A percentile compares a stretch with the other conserved stretches of the same genome.
Conservation (phyloP, 2,888 invertebrate genomes). For the Ditylenchus weischeri region DNA sequence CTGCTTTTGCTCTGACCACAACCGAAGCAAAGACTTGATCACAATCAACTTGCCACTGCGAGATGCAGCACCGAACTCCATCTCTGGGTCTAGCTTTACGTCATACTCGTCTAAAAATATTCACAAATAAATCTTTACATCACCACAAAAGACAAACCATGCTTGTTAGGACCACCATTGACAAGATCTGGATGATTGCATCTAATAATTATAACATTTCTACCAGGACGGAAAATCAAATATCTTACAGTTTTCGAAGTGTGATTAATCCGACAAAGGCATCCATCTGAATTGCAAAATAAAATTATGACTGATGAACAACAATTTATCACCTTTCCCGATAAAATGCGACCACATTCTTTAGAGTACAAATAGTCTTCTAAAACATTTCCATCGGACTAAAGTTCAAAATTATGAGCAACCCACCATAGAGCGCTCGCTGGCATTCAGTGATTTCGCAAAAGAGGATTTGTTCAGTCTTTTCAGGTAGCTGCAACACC, state of each 20-base stretch:
- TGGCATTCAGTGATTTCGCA: conserved; percentile 84
- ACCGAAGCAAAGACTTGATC: conserved; percentile 76
- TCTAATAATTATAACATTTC: too few species aligned
- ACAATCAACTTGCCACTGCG: conserved; percentile 88
- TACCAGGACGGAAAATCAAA: too few species aligned
- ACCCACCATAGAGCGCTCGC: conserved; percentile 69
- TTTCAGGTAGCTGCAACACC: conserved; percentile 76
- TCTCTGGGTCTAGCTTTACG: conserved; percentile 58
- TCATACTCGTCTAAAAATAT: conserved; percentile 33
- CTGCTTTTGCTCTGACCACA: conserved; percentile 85
- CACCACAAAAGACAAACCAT: conserved; percentile 19
- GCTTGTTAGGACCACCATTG: conserved; percentile 66
- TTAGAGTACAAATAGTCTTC: conserved; percentile 66
- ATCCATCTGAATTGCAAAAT: conserved; percentile 58
- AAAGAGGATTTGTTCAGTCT: conserved; percentile 84
- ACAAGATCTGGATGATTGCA: conserved; percentile 86
- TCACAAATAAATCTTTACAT: neutral
- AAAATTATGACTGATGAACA: too few species aligned
- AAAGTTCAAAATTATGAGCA: too few species aligned
- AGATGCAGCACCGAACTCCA: conserved; percentile 74
- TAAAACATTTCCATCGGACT: too few species aligned
- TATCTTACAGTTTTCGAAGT: conserved; percentile 71
- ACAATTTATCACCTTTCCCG: conserved; percentile 48
- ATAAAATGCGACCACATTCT: conserved; percentile 65
- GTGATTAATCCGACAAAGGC: conserved; percentile 74